Evolutionary conservation across 2,888 invertebrate genomes (phyloP).

Genomic region (Scaptomyza parva): DNA sequence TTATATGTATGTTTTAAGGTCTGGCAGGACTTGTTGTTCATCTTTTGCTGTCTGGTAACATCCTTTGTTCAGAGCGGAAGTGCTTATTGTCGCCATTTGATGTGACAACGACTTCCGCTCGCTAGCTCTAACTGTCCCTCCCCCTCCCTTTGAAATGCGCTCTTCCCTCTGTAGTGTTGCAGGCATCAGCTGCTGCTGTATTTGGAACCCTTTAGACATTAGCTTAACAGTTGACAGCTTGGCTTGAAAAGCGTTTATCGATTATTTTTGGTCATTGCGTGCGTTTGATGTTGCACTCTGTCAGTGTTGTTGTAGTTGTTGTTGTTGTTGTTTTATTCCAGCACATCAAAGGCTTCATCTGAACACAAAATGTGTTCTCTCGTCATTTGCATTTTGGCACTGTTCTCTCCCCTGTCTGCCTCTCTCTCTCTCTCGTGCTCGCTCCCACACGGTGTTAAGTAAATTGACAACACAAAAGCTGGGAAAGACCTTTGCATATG

Average conservation of each 20-base stretch:
- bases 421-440: background rate
- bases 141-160: background rate
- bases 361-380: slow-evolving; percentile 38
- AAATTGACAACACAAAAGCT: slow-evolving; percentile 61
- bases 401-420: slow-evolving; percentile 10
- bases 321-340: background rate
- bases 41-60: slow-evolving; percentile 21
- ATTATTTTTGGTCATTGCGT: slow-evolving; percentile 65
- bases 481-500: slow-evolving; percentile 81
- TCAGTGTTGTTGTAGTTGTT: slow-evolving; percentile 23
- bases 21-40: background rate
- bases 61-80: slow-evolving; percentile 66
- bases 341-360: slow-evolving; percentile 70
- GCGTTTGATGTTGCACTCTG: slow-evolving; percentile 28
- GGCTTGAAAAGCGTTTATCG: slow-evolving; percentile 51
- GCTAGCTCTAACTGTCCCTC: background rate
- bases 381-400: slow-evolving; percentile 77
- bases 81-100: slow-evolving; percentile 79
- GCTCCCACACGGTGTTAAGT: slow-evolving; percentile 4
- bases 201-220: slow-evolving; percentile 31
- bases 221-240: slow-evolving; percentile 49
- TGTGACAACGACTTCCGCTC: slow-evolving; percentile 77
- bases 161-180: slow-evolving; percentile 1
- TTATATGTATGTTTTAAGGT: slow-evolving; percentile 1
- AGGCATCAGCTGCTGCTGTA: slow-evolving; percentile 19